A percentile compares a stretch with the other conserved stretches of the same genome.
Conservation (phyloP, 2,797 vertebrate genomes). For the Spinus pinus region DNA sequence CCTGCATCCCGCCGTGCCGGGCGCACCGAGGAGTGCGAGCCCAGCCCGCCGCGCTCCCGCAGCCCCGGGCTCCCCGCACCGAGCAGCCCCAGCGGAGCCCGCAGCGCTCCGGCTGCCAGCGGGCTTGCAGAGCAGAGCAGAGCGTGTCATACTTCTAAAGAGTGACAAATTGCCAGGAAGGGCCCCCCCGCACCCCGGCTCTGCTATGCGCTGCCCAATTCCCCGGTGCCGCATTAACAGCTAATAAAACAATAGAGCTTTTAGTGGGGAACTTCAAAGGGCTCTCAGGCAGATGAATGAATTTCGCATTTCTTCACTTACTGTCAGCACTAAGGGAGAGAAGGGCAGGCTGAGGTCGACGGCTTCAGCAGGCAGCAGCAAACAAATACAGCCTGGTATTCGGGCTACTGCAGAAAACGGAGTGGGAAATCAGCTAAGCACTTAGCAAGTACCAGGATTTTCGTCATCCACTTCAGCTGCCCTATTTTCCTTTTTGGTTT, state of each 20-base stretch:
- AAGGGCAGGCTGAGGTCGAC: slow-evolving; percentile 51
- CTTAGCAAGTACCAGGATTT: background rate
- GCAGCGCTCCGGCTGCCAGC: background rate
- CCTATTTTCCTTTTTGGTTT: background rate
- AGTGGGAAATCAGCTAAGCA: background rate
- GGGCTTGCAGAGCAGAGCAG: background rate
- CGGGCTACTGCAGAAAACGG: slow-evolving; percentile 48
- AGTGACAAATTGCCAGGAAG: slow-evolving; percentile 65
- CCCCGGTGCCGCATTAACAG: slow-evolving; percentile 56
- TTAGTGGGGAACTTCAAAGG: slow-evolving; percentile 66
- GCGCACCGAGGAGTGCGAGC: too few species aligned
- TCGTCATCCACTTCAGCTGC: background rate
- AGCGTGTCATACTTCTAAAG: slow-evolving; percentile 27
- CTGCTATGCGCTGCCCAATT: background rate
- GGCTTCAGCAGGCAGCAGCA: slow-evolving; percentile 25
- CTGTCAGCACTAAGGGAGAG: slow-evolving; percentile 52
- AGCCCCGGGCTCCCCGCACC: too few species aligned
- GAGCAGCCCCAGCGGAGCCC: background rate
- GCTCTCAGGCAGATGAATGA: slow-evolving; percentile 67
- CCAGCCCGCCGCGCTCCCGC: too few species aligned
- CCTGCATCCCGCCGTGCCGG: background rate
- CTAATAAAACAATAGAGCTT: slow-evolving; percentile 75
- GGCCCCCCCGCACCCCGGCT: slow-evolving; percentile 44
- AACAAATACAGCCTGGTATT: slow-evolving; percentile 45
- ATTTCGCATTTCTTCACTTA: slow-evolving; percentile 66